Evolutionary conservation across 2,888 invertebrate genomes (phyloP).

Genomic region (Cylloceria caligata): DNA sequence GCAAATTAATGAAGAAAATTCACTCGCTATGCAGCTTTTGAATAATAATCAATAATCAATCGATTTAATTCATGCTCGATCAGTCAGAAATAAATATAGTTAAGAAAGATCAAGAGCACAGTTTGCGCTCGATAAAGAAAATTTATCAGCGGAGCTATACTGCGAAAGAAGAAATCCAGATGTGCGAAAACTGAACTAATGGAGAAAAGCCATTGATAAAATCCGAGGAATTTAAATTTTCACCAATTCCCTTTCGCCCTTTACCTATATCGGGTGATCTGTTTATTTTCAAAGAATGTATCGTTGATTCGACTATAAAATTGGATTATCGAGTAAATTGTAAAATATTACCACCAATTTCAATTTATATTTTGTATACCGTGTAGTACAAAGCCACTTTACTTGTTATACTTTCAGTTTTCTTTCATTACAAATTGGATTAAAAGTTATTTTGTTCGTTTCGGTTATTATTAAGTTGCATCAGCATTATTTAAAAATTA

Average conservation of each 20-base stretch:
- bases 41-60: no score
- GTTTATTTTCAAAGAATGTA: background rate
- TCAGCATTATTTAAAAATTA: background rate
- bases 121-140: constrained; percentile 28
- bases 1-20: no score
- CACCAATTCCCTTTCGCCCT: background rate
- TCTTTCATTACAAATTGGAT: background rate
- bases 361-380: no score
- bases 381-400: no score
- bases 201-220: background rate
- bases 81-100: no score
- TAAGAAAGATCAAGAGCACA: constrained; percentile 58
- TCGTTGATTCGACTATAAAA: background rate
- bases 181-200: background rate
- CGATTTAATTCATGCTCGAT: no score
- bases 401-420: no score
- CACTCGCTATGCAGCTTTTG: no score
- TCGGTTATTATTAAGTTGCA: background rate
- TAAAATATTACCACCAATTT: background rate
- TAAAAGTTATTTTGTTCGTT: background rate
- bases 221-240: background rate
- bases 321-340: constrained; percentile 5
- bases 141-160: background rate
- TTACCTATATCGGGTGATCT: background rate
- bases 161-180: background rate